A percentile compares a stretch with the other conserved stretches of the same genome.
Evolutionary conservation across 2,888 invertebrate genomes (phyloP).

Genomic region (Doris montereyensis): DNA sequence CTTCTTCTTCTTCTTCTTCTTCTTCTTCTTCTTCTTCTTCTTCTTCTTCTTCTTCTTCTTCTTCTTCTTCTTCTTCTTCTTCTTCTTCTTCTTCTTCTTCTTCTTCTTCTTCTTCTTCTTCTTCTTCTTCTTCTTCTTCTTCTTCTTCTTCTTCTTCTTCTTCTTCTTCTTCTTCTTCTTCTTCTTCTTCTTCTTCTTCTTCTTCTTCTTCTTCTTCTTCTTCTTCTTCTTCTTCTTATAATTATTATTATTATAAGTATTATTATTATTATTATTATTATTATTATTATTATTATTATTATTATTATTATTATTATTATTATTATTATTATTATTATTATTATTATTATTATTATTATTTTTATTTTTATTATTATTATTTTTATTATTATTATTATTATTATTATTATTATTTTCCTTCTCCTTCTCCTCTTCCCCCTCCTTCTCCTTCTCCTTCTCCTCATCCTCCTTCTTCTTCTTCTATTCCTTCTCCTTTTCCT

Average conservation of each 20-base stretch:
- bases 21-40: constrained; percentile 6
- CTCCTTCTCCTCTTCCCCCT: too few relatives aligned
- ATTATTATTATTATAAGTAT: too few relatives aligned
- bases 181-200: constrained; percentile 9
- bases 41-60: neutral
- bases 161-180: neutral
- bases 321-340: neutral
- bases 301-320: neutral
- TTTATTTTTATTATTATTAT: neutral
- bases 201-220: constrained; percentile 19
- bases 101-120: neutral
- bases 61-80: neutral
- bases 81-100: neutral
- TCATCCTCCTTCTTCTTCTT: too few relatives aligned
- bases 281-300: neutral
- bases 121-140: neutral
- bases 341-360: neutral
- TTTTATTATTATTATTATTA: neutral
- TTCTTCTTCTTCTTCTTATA: too few relatives aligned
- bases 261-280: neutral
- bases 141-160: neutral
- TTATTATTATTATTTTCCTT: too few relatives aligned
- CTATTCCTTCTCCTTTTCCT: too few relatives aligned
- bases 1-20: neutral
- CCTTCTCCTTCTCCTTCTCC: too few relatives aligned